Evolutionary conservation across 1,140 invertebrate species (phyloP).

Genomic region (Drosophila pachea): DNA sequence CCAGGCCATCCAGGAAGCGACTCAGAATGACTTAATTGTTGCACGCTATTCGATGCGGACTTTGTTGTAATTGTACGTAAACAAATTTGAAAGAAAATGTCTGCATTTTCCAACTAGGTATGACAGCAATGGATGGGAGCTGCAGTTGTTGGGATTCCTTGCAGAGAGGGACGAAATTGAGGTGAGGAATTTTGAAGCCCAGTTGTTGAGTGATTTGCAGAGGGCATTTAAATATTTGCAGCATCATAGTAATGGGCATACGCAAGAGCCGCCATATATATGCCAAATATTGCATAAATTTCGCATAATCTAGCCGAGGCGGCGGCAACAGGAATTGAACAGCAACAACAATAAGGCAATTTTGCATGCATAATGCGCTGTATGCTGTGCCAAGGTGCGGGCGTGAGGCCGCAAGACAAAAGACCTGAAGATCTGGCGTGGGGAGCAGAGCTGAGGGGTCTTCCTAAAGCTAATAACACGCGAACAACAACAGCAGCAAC

Average conservation of each 20-base stretch:
- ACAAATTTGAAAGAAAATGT: no score
- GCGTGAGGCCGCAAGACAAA: constrained; percentile 47
- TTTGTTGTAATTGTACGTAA: not conserved
- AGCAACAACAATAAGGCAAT: constrained; percentile 49
- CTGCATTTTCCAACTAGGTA: no score
- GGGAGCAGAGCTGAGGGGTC: constrained; percentile 8
- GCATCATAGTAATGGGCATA: constrained; percentile 35
- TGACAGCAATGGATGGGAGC: no score
- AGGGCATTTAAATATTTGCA: constrained; percentile 20
- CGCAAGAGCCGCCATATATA: constrained; percentile 34
- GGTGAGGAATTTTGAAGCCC: not conserved
- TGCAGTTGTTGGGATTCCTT: no score
- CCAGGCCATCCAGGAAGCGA: no score
- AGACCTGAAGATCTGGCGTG: constrained; percentile 9
- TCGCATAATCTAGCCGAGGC: constrained; percentile 46
- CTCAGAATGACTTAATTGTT: not conserved
- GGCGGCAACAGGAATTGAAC: constrained; percentile 8
- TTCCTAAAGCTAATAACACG: constrained; percentile 67
- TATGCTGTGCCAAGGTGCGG: constrained; percentile 58
- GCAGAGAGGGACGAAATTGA: not conserved
- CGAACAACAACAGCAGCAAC: constrained; percentile 45
- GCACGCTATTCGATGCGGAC: not conserved
- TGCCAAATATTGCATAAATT: constrained; percentile 73
- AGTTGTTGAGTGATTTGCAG: not conserved
- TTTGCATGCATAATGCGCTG: constrained; percentile 63